Evolutionary conservation across 2,113 vertebrate genomes (phyloP), one percentile per base, ranked within the genome.

Genomic region (Hymenochirus boettgeri): DNA sequence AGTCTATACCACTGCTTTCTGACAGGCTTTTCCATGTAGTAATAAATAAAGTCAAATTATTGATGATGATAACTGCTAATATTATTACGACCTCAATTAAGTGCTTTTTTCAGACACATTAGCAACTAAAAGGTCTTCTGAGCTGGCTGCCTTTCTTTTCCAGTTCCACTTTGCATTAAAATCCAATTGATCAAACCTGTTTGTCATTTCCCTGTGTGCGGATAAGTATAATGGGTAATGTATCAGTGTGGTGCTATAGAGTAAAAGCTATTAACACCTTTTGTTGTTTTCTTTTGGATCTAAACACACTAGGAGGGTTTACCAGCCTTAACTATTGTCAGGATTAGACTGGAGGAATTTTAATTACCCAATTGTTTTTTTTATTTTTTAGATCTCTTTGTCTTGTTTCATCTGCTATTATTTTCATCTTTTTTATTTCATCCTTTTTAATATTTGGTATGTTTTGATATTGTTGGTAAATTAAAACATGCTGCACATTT

Each of bases 181-280:
- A 91, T 88, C 82, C 78, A 89, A 89, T 89, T 90, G 91, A 93
- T 94, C 91, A 91, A 85, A 87, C 86, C 86, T 86, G 86, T 92
- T 92, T 92, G 87, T 89, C 86, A 89, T 91, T 86, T 77, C 77
- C 76, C 85, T 82, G 86, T 83, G 86, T 92, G 89, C 65, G 88
- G 85, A 89, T 86, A 88, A 82, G 88, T 89, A 79, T 93, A 93
- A 95, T 92, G 89, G 90, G 79, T 86, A 88, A 88, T 91, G 87
- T 93, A 90, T 92, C 92, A 93, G 93, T 89, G 87, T 86, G 91
- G 85, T 77, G 83, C 86, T 86, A 82, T 84, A 86, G 79, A 50
- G 21, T 90, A 93, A 93, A 92, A 94, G 87, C 92, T 86, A 91
- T 97, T 97, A 96, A 91, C 92, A 93, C 90, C 91, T 94, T 95